Conservation (phyloP, 35 echinoderm and acorn worm species). For the Eucidaris tribuloides region DNA sequence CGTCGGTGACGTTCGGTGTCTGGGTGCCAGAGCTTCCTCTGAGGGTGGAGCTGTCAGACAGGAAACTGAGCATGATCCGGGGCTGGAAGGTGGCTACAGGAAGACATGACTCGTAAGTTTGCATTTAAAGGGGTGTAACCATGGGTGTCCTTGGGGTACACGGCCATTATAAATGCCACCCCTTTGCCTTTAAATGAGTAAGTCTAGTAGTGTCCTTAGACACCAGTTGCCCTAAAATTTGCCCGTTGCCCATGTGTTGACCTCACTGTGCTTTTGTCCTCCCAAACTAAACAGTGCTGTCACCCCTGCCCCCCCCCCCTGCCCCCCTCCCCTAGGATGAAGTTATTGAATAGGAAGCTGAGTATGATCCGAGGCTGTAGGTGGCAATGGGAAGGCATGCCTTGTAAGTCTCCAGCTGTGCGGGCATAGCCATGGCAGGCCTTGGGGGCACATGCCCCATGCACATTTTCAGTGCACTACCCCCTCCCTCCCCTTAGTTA, state of each 20-base stretch:
- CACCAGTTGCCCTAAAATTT: neutral
- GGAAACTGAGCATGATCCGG: slow-evolving; percentile 78
- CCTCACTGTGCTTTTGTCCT: too few relatives aligned
- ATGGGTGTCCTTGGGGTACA: neutral
- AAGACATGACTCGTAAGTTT: neutral
- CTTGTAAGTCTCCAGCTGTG: too few relatives aligned
- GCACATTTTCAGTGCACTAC: too few relatives aligned
- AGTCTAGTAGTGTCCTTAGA: neutral
- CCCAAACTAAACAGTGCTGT: neutral
- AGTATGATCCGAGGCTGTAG: too few relatives aligned
- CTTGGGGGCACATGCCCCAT: too few relatives aligned
- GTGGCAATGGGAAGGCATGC: too few relatives aligned
- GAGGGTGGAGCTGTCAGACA: slow-evolving; percentile 70
- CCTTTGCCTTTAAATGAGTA: neutral
- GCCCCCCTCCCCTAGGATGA: neutral
- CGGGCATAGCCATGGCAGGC: too few relatives aligned
- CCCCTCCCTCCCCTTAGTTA: too few relatives aligned
- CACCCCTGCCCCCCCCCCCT: neutral
- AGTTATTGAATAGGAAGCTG: too few relatives aligned
- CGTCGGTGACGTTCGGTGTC: slow-evolving; percentile 42
- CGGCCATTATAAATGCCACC: neutral
- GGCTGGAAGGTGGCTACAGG: slow-evolving; percentile 73
- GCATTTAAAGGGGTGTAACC: neutral
- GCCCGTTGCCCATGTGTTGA: too few relatives aligned
- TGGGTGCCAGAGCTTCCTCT: slow-evolving; percentile 92